phyloP scores from a whole-genome alignment of 2,113 vertebrate species.

The Orthonyx spaldingii region DNA sequence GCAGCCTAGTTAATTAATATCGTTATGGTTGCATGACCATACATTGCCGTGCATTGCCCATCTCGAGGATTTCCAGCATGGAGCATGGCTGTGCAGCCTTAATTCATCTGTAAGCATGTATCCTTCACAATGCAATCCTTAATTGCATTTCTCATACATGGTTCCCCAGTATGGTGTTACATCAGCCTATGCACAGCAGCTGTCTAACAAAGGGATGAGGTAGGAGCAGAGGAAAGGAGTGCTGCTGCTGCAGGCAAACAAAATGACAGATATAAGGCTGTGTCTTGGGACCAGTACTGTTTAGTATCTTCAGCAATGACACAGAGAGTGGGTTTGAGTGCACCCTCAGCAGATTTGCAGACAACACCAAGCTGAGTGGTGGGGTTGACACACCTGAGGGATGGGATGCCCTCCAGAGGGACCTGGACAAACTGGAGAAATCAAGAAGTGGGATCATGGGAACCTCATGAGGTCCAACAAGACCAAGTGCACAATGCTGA shows the following conservation, averaged over 20 bases:
- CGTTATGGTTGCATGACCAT: not conserved
- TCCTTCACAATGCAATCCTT: not conserved
- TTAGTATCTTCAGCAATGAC: not conserved
- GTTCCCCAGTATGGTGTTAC: fast-evolving
- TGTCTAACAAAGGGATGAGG: not conserved
- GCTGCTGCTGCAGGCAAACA: not conserved
- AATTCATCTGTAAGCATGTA: not conserved
- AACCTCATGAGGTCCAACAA: too few species aligned
- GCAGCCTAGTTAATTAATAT: not conserved
- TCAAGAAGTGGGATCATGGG: not conserved
- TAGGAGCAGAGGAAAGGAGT: fast-evolving
- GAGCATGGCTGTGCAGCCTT: not conserved
- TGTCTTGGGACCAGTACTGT: fast-evolving
- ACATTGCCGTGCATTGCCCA: too few species aligned
- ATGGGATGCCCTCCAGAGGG: not conserved
- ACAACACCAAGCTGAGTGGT: too few species aligned
- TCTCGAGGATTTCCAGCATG: not conserved
- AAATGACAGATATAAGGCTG: not conserved
- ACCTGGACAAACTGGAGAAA: not conserved
- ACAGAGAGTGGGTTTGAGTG: fast-evolving
- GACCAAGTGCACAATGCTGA: too few species aligned
- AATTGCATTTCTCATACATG: fast-evolving
- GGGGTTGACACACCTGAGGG: not conserved
- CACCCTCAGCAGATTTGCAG: not conserved
- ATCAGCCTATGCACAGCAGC: not conserved